Evolutionary conservation across 2,797 vertebrate species (phyloP).

Genomic region (Dermochelys coriacea): DNA sequence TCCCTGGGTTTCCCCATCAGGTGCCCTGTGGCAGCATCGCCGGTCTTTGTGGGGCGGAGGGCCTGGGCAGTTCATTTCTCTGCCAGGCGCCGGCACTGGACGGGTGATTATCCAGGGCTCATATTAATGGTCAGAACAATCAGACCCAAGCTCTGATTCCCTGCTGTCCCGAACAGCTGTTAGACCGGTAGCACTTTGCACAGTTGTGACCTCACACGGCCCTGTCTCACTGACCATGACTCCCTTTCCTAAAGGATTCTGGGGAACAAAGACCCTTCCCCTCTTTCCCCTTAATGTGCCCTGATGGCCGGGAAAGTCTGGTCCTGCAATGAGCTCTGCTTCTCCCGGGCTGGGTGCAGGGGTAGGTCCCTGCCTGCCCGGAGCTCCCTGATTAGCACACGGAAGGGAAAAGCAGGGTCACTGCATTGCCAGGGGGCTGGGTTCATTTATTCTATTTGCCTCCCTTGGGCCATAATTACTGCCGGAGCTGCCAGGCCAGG

Average conservation of each 20-base stretch:
- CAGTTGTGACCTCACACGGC: neutral
- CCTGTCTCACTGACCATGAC: neutral
- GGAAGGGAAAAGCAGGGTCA: too few species aligned
- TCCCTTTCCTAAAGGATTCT: neutral
- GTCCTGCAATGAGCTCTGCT: too few species aligned
- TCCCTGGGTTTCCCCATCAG: neutral
- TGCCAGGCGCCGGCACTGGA: too few species aligned
- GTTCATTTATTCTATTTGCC: neutral
- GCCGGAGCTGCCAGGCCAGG: neutral
- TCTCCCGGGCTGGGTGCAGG: neutral
- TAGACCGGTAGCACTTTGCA: neutral
- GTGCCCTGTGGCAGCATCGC: neutral
- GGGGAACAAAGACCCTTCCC: neutral
- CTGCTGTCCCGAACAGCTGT: too few species aligned
- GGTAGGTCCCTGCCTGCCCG: neutral
- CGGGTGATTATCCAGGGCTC: neutral
- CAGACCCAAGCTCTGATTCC: neutral
- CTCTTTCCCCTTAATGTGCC: neutral
- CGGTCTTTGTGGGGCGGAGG: neutral
- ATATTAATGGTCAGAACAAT: neutral
- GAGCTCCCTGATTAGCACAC: neutral
- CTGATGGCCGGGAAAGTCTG: too few species aligned
- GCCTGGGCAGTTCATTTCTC: too few species aligned
- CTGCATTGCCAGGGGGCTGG: neutral
- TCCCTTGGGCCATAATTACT: too few species aligned